Evolutionary conservation across 2,888 invertebrate species (phyloP), one percentile per base, ranked within the genome.

Genomic region (Gonocerus acuteangulatus): DNA sequence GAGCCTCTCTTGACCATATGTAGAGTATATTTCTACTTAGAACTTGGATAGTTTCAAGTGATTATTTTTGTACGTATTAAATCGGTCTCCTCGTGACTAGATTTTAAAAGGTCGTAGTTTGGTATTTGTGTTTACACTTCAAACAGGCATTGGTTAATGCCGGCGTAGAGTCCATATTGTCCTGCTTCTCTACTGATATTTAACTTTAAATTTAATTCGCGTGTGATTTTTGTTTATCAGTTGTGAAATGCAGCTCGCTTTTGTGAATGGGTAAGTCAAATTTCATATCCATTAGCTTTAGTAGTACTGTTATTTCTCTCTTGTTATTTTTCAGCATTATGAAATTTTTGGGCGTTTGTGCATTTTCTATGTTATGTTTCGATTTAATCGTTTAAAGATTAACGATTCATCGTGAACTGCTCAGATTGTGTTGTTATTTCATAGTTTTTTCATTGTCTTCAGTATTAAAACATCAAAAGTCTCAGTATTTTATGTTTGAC

Each of bases 91-190:
- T n/a, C 4, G 7, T 39, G 39, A 11, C 39, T n/a, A 9, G 9
- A 39, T 11, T 39, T 11, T 3, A 3, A 39, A 39, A 11, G 39
- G 15, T 6, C n/a, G 39, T 4, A 18, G 11, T 47, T 47, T 9
- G 9, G 7, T 6, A 16, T 47, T 47, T 27, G 23, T 57, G 57
- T 57, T 57, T 57, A 57, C 15, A 57, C 47, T 57, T 45, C 45
- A 18, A 44, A 16, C 22, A 57, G 57, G 57, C 57, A 57, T 23
- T 57, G 57, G 57, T 57, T n/a, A 47, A 45, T 45, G 57, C 57
- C 57, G 57, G 57, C 45, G n/a, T 45, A 34, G 57, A 18, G 57
- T 57, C 57, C 57, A 57, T 57, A 57, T 57, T 57, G 57, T 23
- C 45, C 45, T 54, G 42, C 15, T 22, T 54, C 22, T 57, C 21